A percentile compares a stretch with the other conserved stretches of the same genome.
phyloP scores from a whole-genome alignment of 2,888 invertebrate species.

The Brassicogethes aeneus region DNA sequence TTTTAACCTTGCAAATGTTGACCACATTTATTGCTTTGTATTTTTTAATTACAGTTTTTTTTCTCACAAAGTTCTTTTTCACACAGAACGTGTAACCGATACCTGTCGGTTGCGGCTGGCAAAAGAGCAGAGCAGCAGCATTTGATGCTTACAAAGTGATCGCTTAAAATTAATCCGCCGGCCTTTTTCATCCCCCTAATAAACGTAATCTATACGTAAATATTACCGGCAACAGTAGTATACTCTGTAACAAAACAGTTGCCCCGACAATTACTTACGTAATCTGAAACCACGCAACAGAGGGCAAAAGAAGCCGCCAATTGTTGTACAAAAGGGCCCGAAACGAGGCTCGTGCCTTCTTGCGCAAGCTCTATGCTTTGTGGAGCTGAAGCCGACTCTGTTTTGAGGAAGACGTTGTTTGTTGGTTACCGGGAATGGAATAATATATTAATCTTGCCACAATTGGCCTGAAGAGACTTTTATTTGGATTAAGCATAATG shows the following conservation, averaged over 20 bases:
- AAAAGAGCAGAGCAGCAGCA: too few relatives aligned
- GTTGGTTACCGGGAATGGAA: too few relatives aligned
- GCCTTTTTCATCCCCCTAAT: conserved; percentile 1
- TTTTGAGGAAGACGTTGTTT: too few relatives aligned
- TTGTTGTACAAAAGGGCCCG: not conserved
- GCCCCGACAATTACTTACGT: not conserved
- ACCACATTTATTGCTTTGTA: too few relatives aligned
- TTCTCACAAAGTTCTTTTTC: conserved; percentile 1
- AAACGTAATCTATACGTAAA: not conserved
- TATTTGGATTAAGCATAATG: too few relatives aligned
- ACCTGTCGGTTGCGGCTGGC: not conserved
- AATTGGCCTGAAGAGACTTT: too few relatives aligned
- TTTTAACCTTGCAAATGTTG: too few relatives aligned
- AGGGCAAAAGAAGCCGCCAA: not conserved
- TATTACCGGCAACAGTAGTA: not conserved
- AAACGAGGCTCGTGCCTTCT: not conserved
- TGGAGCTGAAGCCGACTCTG: too few relatives aligned
- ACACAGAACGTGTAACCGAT: not conserved
- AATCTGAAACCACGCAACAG: not conserved
- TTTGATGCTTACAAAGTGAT: not conserved
- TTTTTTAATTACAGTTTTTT: too few relatives aligned
- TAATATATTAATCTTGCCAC: too few relatives aligned
- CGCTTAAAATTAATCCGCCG: not conserved
- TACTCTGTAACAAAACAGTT: too few relatives aligned
- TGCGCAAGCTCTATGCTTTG: not conserved